A percentile compares a stretch with the other conserved stretches of the same genome.
Conservation (phyloP, 2,797 vertebrate species). For the Fringilla coelebs region DNA sequence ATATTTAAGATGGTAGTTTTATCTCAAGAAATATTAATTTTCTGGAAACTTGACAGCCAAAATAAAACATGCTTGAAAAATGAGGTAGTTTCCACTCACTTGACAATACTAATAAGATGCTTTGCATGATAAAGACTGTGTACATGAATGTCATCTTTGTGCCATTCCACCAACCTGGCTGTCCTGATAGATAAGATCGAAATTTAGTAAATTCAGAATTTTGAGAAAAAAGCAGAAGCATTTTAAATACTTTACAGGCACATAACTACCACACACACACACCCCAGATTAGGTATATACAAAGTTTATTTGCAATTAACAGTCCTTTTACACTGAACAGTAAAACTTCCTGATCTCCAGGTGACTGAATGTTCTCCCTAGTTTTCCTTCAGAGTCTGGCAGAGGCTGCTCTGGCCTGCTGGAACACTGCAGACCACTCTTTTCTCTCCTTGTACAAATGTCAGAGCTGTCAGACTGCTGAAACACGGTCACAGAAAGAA, state of each 20-base stretch:
- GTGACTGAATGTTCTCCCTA: not conserved
- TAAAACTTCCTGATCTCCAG: not conserved
- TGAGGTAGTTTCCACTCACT: not conserved
- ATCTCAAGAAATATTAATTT: not conserved
- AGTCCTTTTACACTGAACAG: not conserved
- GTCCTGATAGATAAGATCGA: not conserved
- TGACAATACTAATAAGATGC: not conserved
- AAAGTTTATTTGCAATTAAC: not conserved
- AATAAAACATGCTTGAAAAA: not conserved
- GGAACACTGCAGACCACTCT: not conserved
- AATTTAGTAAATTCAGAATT: not conserved
- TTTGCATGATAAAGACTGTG: not conserved
- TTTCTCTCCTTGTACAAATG: not conserved
- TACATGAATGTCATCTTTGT: not conserved
- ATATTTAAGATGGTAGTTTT: not conserved
- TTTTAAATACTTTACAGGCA: not conserved
- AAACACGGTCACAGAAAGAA: not conserved
- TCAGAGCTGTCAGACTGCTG: slow-evolving; percentile 11
- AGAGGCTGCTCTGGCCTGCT: not conserved
- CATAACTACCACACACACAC: not conserved
- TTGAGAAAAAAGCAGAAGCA: not conserved
- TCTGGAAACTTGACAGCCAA: not conserved
- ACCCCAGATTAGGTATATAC: not conserved
- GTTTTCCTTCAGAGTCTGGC: not conserved
- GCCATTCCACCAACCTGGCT: not conserved